Conservation (phyloP, 2,113 vertebrate genomes). For the Notarius quadriscutis region DNA sequence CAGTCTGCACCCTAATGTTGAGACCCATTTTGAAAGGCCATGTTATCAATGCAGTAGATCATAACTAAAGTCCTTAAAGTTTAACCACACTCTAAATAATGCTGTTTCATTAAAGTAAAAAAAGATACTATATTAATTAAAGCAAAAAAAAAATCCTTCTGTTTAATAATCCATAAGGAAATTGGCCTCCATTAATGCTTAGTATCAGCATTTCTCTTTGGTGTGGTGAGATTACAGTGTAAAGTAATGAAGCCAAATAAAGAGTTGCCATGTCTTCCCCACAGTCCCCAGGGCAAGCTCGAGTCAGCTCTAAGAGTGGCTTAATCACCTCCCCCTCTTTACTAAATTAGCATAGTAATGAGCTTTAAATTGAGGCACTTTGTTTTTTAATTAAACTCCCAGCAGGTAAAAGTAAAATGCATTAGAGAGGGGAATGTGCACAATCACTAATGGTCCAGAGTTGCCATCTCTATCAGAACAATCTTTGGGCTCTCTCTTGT, state of each 20-base stretch:
- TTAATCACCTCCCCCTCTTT: slow-evolving; percentile 96
- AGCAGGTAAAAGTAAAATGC: slow-evolving; percentile 99
- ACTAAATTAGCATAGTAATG: slow-evolving; percentile 99
- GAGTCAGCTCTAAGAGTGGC: slow-evolving; percentile 89
- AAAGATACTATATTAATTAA: slow-evolving; percentile 54
- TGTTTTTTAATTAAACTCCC: slow-evolving; percentile 99
- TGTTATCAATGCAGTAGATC: slow-evolving; percentile 44
- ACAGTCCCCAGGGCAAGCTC: slow-evolving; percentile 85
- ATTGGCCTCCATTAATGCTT: slow-evolving; percentile 67
- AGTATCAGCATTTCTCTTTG: slow-evolving; percentile 83
- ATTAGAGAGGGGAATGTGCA: slow-evolving; percentile 93
- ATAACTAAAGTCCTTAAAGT: slow-evolving; percentile 52
- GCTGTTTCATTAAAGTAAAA: slow-evolving; percentile 54
- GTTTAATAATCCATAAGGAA: slow-evolving; percentile 78
- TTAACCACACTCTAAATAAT: slow-evolving; percentile 55
- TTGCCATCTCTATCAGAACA: slow-evolving; percentile 70
- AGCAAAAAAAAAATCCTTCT: slow-evolving; percentile 47
- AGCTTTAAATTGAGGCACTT: slow-evolving; percentile 99
- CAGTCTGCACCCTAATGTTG: neutral
- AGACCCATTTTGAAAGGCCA: slow-evolving; percentile 13
- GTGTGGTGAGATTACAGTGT: slow-evolving; percentile 81
- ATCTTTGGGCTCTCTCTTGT: slow-evolving; percentile 48
- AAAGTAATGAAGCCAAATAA: slow-evolving; percentile 90
- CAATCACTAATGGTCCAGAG: slow-evolving; percentile 89
- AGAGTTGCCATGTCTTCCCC: slow-evolving; percentile 77